phyloP scores from a whole-genome alignment of 2,888 invertebrate species.

The Osmoderma eremita region DNA sequence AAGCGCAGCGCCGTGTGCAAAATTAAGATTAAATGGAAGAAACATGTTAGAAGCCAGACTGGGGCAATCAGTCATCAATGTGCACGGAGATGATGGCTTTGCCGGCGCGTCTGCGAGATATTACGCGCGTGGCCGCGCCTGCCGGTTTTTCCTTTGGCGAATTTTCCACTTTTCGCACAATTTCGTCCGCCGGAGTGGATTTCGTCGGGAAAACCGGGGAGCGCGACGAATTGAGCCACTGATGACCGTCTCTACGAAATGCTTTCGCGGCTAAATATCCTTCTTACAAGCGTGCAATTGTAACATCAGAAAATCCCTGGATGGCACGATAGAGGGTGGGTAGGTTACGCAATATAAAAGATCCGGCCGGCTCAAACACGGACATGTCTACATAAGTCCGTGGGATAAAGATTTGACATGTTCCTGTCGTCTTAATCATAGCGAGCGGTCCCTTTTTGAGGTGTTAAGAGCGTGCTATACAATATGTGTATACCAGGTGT shows the following conservation, averaged over 20 bases:
- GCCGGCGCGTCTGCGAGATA: conserved; percentile 60
- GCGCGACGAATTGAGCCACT: background rate
- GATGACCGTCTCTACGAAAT: no score
- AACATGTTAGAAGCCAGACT: conserved; percentile 32
- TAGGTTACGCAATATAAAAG: conserved; percentile 33
- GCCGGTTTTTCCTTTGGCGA: conserved; percentile 49
- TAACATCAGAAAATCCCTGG: background rate
- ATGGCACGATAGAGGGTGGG: background rate
- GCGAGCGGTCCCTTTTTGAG: conserved; percentile 59
- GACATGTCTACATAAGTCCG: conserved; percentile 57
- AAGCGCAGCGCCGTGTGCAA: background rate
- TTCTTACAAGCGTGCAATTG: background rate
- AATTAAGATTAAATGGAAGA: conserved; percentile 37
- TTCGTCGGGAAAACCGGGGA: background rate
- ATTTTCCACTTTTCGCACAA: conserved; percentile 52
- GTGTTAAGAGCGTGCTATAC: conserved; percentile 60
- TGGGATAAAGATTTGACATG: conserved; percentile 59
- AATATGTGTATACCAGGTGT: no score
- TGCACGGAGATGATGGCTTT: conserved; percentile 57
- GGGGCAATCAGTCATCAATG: conserved; percentile 62
- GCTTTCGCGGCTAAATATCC: no score
- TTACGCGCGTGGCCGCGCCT: conserved; percentile 59
- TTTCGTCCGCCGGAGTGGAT: conserved; percentile 42
- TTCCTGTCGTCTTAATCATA: conserved; percentile 59
- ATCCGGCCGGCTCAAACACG: conserved; percentile 7